These are phyloP conservation scores for Eidolon helvum DNA, from an alignment of 2,113 vertebrate species.

Conservation along the genomic window DNA sequence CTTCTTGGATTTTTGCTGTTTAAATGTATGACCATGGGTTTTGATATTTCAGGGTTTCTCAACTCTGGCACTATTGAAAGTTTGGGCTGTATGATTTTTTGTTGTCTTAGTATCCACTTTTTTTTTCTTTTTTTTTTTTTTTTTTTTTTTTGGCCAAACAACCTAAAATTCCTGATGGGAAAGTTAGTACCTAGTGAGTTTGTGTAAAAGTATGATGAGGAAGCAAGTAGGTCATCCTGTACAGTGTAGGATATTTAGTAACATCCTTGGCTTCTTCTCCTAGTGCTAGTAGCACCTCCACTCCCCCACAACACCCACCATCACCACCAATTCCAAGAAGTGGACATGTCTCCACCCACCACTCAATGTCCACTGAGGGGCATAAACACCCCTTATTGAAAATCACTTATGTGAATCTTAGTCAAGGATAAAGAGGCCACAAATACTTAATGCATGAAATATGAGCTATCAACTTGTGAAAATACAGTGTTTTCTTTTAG, in stretches of 20 bases:
- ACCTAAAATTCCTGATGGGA: neutral
- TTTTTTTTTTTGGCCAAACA: conserved; percentile 3
- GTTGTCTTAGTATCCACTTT: conserved; percentile 10
- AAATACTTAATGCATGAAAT: neutral
- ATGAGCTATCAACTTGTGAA: neutral
- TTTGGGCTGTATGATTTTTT: neutral
- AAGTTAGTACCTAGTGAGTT: conserved; percentile 76
- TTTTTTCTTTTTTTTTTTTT: neutral
- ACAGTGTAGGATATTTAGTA: neutral
- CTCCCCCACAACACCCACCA: neutral
- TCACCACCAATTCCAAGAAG: neutral
- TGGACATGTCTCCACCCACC: neutral
- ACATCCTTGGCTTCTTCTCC: neutral
- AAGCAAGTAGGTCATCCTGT: conserved; percentile 61
- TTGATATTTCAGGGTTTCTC: neutral
- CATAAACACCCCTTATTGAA: neutral
- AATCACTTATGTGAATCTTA: neutral
- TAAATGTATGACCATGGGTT: neutral
- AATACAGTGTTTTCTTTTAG: neutral
- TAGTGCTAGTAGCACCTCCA: neutral
- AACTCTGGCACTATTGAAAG: neutral
- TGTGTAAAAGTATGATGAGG: conserved; percentile 67
- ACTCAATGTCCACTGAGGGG: neutral
- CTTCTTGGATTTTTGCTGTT: neutral
- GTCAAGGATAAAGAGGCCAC: neutral